Evolutionary conservation across 2,797 vertebrate genomes (phyloP), one percentile per base, ranked within the genome.

Genomic region (Chelmon rostratus): DNA sequence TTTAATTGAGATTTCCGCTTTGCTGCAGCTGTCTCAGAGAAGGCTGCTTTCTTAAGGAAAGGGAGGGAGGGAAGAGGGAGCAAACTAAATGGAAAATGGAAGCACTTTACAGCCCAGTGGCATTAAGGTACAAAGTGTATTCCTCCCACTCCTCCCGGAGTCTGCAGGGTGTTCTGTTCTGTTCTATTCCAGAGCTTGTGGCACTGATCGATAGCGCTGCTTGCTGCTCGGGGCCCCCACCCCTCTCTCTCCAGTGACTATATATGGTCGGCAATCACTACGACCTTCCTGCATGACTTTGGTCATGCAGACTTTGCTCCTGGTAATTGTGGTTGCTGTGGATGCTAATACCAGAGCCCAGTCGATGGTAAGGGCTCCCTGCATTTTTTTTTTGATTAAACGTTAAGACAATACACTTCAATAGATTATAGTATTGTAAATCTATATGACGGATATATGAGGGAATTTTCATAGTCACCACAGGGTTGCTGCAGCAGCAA

Each of bases 1-100:
- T 94, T 93, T 95, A 95, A 96, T 95, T 94, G 93, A 95, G 94
- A 94, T 95, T 96, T 95, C 93, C 90, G 91, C 94, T 94, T 95
- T 95, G 89, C 92, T 93, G 94, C 92, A 94, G 92, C 89, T 92
- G 90, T 91, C 85, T 86, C 53, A 54, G 88, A 90, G 89, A 87
- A 88, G 83, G 82, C 84, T 88, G 86, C 89, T 83, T 86, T 89
- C 87, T 91, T 84, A 75, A 91, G 78, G 73, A 80, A 82, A 76
- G 63, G 67, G 81, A 78, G 79, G 86, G 85, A 79, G 79, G 71
- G 81, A 72, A 77, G 78, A 81, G 73, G 85, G 87, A 88, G 79
- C 71, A 81, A 90, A 89, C 89, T 92, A 90, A 93, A 95, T 94
- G 92, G 91, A 92, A 95, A 93, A 93, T 91, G 89, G 91, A 93